Conservation (phyloP, 2,888 invertebrate species). For the Acanthosepion pharaonis region DNA sequence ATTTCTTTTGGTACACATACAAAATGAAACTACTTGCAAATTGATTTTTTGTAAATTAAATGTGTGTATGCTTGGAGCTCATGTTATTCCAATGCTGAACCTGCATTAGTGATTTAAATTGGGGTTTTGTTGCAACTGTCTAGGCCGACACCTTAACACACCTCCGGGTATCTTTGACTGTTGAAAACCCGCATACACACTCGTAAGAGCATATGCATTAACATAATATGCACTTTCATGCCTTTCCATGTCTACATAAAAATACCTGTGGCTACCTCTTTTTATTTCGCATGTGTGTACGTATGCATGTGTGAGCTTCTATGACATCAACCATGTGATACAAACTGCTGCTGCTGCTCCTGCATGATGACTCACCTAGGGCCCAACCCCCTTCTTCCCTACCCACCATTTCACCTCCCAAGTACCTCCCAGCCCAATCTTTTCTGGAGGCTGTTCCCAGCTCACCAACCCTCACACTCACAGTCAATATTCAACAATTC, state of each 20-base stretch:
- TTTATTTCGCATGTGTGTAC: not conserved
- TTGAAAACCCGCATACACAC: no score
- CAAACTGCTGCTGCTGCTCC: no score
- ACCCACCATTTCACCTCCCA: not conserved
- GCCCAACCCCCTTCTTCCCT: not conserved
- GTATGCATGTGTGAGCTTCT: not conserved
- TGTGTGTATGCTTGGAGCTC: no score
- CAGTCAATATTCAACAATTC: not conserved
- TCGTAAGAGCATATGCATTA: no score
- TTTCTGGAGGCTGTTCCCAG: not conserved
- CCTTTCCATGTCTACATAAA: not conserved
- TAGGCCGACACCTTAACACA: no score
- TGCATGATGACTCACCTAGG: not conserved
- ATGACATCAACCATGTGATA: not conserved
- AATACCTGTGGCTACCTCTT: slow-evolving; percentile 33
- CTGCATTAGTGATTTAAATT: no score
- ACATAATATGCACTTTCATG: not conserved
- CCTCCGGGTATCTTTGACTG: no score
- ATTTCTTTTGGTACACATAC: no score
- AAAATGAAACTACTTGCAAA: no score
- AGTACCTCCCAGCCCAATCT: not conserved
- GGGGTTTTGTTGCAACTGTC: no score
- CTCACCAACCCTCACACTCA: not conserved
- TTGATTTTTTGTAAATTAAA: no score
- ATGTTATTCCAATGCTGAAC: no score